Conservation (phyloP, 2,888 invertebrate species). For the Chalcis sispes region DNA sequence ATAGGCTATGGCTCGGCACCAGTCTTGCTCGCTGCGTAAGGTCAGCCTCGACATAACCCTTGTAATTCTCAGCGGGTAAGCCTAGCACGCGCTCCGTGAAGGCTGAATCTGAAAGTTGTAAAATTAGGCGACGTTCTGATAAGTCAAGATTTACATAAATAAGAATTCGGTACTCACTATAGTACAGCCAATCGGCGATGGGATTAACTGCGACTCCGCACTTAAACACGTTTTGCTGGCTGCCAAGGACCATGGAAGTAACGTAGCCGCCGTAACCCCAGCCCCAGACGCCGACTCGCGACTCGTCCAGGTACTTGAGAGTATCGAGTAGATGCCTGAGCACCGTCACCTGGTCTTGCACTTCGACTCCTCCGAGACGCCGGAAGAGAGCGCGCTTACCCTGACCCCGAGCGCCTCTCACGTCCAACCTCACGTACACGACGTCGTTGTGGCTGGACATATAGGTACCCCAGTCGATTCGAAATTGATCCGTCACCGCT, state of each 20-base stretch:
- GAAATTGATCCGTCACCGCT: slow-evolving; percentile 91
- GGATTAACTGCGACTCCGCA: slow-evolving; percentile 97
- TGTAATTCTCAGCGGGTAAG: slow-evolving; percentile 90
- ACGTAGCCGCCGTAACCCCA: slow-evolving; percentile 98
- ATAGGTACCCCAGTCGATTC: slow-evolving; percentile 94
- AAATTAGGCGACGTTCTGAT: no score
- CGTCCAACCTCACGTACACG: slow-evolving; percentile 93
- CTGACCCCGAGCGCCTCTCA: slow-evolving; percentile 88
- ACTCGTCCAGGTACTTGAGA: slow-evolving; percentile 89
- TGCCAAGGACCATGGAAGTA: slow-evolving; percentile 92
- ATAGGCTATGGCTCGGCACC: slow-evolving; percentile 91
- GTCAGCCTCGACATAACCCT: slow-evolving; percentile 94
- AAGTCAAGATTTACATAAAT: no score
- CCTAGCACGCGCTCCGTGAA: slow-evolving; percentile 97
- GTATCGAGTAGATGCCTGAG: slow-evolving; percentile 89
- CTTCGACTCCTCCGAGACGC: slow-evolving; percentile 91
- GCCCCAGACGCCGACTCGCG: slow-evolving; percentile 95
- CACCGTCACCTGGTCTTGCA: slow-evolving; percentile 93
- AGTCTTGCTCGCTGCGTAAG: slow-evolving; percentile 91
- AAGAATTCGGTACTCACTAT: slow-evolving; percentile 82
- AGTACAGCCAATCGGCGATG: slow-evolving; percentile 96
- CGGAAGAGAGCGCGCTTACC: slow-evolving; percentile 89
- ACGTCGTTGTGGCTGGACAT: slow-evolving; percentile 94
- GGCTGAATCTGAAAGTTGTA: slow-evolving; percentile 85
- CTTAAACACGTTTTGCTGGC: slow-evolving; percentile 89